Percentiles rank a stretch among this genome's conserved stretches.
These are phyloP conservation scores for Amphimedon queenslandica DNA, from an alignment of 37 sponge, comb jelly and placozoan genomes.

Conservation along the genomic window DNA sequence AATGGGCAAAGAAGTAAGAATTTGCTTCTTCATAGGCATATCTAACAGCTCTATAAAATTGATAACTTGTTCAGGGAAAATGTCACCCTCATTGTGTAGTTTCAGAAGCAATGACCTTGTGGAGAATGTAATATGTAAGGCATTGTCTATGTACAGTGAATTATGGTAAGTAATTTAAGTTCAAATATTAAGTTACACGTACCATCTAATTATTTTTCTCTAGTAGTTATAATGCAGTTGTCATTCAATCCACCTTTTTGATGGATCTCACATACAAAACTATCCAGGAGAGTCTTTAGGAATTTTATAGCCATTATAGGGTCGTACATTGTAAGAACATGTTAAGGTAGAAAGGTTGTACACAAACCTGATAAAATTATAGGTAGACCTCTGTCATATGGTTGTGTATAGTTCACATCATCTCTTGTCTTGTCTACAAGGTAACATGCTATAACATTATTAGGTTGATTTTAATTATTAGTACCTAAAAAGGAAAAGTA, in stretches of 20 bases:
- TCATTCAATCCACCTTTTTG: constrained; percentile 9
- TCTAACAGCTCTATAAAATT: constrained; percentile 40
- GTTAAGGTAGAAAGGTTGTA: constrained; percentile 16
- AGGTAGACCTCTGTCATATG: constrained; percentile 36
- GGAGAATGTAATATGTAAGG: constrained; percentile 18
- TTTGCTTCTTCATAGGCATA: constrained; percentile 19
- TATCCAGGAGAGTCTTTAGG: constrained; percentile 29
- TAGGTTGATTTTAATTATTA: neutral
- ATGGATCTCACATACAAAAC: constrained; percentile 17
- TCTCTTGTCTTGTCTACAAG: constrained; percentile 1
- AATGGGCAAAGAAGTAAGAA: constrained; percentile 10
- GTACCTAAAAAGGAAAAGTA: constrained; percentile 26
- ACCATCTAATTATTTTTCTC: constrained; percentile 18
- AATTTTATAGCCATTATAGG: constrained; percentile 26
- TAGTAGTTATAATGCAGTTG: neutral
- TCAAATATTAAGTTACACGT: neutral
- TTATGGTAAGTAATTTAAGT: neutral
- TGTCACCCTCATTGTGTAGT: constrained; percentile 21
- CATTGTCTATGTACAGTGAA: neutral
- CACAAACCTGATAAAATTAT: constrained; percentile 17
- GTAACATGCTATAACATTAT: no score
- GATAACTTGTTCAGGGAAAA: neutral
- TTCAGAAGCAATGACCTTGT: no score
- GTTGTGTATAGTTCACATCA: neutral
- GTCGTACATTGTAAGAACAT: constrained; percentile 34